These are phyloP conservation scores for Rotaria socialis DNA, from an alignment of 2,888 invertebrate species.

Conservation along the genomic window DNA sequence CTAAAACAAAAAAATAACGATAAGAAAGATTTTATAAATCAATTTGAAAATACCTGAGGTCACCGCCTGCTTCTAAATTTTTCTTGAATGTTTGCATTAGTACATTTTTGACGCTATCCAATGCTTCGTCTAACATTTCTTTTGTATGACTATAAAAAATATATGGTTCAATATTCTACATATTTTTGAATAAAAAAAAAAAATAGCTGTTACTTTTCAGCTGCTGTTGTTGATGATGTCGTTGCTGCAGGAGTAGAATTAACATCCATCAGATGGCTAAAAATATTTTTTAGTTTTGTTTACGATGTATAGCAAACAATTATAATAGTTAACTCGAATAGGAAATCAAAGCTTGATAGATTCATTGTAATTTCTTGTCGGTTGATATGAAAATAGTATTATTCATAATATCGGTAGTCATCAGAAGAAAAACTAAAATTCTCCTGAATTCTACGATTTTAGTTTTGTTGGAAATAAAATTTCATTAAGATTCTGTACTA, in stretches of 20 bases:
- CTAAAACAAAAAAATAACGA: not conserved
- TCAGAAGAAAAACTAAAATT: too few species aligned
- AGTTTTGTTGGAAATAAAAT: too few species aligned
- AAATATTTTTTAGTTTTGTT: not conserved
- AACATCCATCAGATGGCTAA: not conserved
- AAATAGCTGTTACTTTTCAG: not conserved
- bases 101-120: conserved; percentile 28
- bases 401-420: too few species aligned
- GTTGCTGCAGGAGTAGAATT: not conserved
- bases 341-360: too few species aligned
- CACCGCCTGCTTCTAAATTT: conserved; percentile 14
- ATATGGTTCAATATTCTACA: too few species aligned
- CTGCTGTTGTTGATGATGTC: not conserved
- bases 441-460: too few species aligned
- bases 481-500: too few species aligned
- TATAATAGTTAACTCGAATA: too few species aligned
- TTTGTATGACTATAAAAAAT: not conserved
- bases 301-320: too few species aligned
- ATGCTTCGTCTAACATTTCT: conserved; percentile 20
- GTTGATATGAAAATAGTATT: too few species aligned
- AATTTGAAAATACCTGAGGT: not conserved
- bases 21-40: not conserved
- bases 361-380: too few species aligned
- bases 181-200: not conserved
- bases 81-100: conserved; percentile 31